phyloP scores from a whole-genome alignment of 2,888 invertebrate genomes.

The Temnothorax rugatulus region DNA sequence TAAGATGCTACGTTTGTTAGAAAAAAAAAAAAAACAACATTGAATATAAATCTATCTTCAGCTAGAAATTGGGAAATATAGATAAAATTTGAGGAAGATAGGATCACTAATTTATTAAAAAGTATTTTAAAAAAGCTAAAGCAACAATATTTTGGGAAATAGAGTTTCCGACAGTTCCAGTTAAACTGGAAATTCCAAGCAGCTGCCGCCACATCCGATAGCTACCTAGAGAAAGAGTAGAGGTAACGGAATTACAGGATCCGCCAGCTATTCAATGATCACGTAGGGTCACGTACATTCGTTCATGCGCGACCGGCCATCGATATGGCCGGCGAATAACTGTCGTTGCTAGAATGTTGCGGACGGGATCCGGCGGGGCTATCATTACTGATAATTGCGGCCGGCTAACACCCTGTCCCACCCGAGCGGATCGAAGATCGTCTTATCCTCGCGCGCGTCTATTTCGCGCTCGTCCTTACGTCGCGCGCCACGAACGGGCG shows the following conservation, averaged over 20 bases:
- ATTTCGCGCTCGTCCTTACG: slow-evolving; percentile 34
- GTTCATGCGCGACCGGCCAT: slow-evolving; percentile 68
- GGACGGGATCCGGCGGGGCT: slow-evolving; percentile 44
- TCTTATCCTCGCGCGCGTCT: slow-evolving; percentile 43
- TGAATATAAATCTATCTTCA: background rate
- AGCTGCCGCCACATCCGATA: slow-evolving; percentile 6
- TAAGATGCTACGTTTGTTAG: background rate
- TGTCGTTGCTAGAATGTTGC: slow-evolving; percentile 57
- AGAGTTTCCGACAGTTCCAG: background rate
- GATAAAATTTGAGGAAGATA: background rate
- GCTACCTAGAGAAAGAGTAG: background rate
- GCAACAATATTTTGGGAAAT: background rate
- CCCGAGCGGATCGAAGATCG: slow-evolving; percentile 43
- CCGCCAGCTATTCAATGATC: slow-evolving; percentile 65
- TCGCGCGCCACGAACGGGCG: slow-evolving; percentile 56
- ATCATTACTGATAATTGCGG: slow-evolving; percentile 74
- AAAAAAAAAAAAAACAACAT: background rate
- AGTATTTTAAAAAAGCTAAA: background rate
- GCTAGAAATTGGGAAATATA: background rate
- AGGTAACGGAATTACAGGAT: slow-evolving; percentile 64
- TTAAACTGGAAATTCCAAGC: background rate
- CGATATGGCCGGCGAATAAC: slow-evolving; percentile 63
- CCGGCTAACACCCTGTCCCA: slow-evolving; percentile 68
- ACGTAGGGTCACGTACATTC: slow-evolving; percentile 64
- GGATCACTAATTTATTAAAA: background rate